phyloP scores from a whole-genome alignment of 2,113 vertebrate genomes.

The Chionomys nivalis region DNA sequence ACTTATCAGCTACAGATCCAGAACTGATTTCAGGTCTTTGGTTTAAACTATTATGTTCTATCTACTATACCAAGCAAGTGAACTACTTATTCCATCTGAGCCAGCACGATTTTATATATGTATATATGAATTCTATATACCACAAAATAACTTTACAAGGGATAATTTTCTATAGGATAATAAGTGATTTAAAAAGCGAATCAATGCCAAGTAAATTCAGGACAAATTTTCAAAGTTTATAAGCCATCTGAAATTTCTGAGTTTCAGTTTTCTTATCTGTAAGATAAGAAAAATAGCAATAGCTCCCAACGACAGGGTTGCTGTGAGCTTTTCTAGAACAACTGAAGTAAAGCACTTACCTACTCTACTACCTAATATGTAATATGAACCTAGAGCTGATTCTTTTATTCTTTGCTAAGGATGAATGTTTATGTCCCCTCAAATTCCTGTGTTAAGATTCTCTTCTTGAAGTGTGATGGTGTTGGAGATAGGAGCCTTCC shows the following conservation, averaged over 20 bases:
- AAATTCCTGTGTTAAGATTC: not conserved
- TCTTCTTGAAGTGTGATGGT: not conserved
- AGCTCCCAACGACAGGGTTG: not conserved
- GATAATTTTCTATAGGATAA: not conserved
- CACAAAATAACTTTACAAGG: not conserved
- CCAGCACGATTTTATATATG: not conserved
- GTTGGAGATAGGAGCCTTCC: not conserved
- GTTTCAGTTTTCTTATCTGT: not conserved
- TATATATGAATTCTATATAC: not conserved
- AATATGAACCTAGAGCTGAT: not conserved
- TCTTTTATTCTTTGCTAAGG: not conserved
- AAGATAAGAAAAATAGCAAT: not conserved
- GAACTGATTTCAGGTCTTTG: not conserved
- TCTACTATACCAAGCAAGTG: not conserved
- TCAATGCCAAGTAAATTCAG: not conserved
- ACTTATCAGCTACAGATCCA: not conserved
- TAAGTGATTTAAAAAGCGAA: not conserved
- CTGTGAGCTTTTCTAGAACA: not conserved
- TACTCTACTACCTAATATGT: not conserved
- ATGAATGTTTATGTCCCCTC: not conserved
- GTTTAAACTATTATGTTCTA: not conserved
- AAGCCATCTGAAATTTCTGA: not conserved
- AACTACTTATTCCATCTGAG: conserved; percentile 8
- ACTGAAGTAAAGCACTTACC: not conserved
- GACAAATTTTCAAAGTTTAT: not conserved